Evolutionary conservation across 1,140 invertebrate genomes (phyloP).

Genomic region (Brachionus rotundiformis): DNA sequence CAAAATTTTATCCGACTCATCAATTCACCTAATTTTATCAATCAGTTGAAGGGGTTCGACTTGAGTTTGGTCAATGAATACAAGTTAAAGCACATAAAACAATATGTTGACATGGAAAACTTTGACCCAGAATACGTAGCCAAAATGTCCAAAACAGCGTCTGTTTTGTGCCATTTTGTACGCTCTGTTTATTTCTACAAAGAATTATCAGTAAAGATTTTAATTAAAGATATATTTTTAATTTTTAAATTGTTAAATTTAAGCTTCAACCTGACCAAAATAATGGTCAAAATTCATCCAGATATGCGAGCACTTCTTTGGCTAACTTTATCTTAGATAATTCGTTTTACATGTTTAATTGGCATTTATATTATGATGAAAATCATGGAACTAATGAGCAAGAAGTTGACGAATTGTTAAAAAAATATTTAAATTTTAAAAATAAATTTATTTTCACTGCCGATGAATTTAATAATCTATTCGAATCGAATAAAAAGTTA

Average conservation of each 20-base stretch:
- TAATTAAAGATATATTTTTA: no score
- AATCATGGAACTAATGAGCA: neutral
- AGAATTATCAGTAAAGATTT: no score
- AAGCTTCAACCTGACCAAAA: neutral
- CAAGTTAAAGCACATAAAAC: neutral
- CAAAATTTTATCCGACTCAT: constrained; percentile 12
- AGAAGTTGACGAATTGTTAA: neutral
- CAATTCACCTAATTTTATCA: neutral
- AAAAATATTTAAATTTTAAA: constrained; percentile 5
- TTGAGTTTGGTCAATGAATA: neutral
- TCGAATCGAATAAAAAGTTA: neutral
- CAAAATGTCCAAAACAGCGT: neutral
- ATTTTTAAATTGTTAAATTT: neutral
- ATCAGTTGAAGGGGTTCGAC: neutral
- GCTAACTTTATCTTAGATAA: neutral
- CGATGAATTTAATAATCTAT: neutral
- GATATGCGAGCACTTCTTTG: neutral
- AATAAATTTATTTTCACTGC: neutral
- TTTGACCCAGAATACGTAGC: neutral
- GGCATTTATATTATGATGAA: neutral
- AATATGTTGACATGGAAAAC: neutral
- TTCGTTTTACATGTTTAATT: constrained; percentile 1
- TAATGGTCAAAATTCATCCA: neutral
- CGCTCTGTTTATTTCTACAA: neutral
- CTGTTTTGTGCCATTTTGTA: neutral